These are phyloP conservation scores for Xanthia icteritia DNA, from an alignment of 2,888 invertebrate species.

Conservation along the genomic window DNA sequence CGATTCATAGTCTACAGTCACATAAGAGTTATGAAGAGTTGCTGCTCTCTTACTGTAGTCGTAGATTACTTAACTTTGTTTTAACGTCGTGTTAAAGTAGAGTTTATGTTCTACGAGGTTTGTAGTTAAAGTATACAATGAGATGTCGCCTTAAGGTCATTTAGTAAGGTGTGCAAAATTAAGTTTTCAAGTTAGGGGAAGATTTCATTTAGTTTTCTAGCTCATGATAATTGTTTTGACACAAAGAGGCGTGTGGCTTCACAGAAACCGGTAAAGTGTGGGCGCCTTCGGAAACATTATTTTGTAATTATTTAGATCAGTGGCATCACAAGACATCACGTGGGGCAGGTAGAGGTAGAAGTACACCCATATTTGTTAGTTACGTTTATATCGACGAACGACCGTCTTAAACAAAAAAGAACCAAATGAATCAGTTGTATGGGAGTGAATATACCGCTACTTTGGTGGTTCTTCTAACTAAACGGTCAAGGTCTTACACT, in stretches of 20 bases:
- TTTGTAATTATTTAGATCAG: not conserved
- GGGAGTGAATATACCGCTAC: not conserved
- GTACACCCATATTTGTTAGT: not conserved
- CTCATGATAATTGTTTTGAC: not conserved
- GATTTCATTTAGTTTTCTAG: not conserved
- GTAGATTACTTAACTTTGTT: not conserved
- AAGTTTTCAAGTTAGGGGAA: not conserved
- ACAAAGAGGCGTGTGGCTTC: too few relatives aligned
- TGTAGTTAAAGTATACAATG: not conserved
- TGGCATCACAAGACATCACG: not conserved
- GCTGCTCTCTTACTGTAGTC: not conserved
- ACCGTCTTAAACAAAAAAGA: not conserved
- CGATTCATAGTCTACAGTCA: not conserved
- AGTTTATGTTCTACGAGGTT: conserved; percentile 9
- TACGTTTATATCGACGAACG: not conserved
- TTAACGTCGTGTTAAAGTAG: not conserved
- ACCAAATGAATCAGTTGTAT: not conserved
- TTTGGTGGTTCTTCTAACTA: not conserved
- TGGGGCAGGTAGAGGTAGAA: not conserved
- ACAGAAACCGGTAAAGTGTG: too few relatives aligned
- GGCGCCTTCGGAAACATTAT: too few relatives aligned
- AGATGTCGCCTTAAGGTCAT: not conserved
- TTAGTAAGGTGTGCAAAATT: not conserved
- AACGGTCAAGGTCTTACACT: not conserved
- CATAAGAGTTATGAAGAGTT: not conserved